phyloP scores from a whole-genome alignment of 2,888 invertebrate genomes.

The Danaus chrysippus region DNA sequence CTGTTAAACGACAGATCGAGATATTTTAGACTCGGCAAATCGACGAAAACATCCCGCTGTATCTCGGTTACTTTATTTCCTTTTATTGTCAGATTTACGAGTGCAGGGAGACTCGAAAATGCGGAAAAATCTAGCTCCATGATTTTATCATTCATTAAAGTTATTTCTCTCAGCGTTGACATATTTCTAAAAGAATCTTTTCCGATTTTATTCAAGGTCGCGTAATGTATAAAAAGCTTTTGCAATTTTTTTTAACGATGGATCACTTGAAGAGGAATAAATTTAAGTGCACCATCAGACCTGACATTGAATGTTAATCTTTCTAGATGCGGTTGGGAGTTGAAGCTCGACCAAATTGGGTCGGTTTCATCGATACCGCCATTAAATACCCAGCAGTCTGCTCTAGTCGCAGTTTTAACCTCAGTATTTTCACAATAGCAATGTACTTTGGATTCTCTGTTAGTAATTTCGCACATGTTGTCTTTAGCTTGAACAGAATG shows the following conservation, averaged over 20 bases:
- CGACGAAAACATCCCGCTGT: slow-evolving; percentile 86
- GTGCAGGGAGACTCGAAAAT: slow-evolving; percentile 85
- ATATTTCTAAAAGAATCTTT: slow-evolving; percentile 87
- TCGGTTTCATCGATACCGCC: slow-evolving; percentile 83
- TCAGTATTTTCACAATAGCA: slow-evolving; percentile 83
- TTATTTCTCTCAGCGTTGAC: slow-evolving; percentile 83
- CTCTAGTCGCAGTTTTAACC: slow-evolving; percentile 80
- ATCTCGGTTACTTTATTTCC: slow-evolving; percentile 88
- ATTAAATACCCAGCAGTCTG: slow-evolving; percentile 89
- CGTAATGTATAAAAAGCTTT: slow-evolving; percentile 85
- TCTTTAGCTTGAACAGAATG: slow-evolving; percentile 62
- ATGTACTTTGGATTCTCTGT: slow-evolving; percentile 78
- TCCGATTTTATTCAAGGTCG: slow-evolving; percentile 83
- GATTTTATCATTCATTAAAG: slow-evolving; percentile 85
- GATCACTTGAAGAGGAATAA: slow-evolving; percentile 84
- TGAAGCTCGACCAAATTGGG: slow-evolving; percentile 85
- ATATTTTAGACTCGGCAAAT: slow-evolving; percentile 84
- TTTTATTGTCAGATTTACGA: slow-evolving; percentile 85
- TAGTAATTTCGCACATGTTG: slow-evolving; percentile 80
- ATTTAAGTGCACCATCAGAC: slow-evolving; percentile 83
- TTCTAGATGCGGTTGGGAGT: slow-evolving; percentile 83
- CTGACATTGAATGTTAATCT: slow-evolving; percentile 85
- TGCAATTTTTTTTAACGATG: slow-evolving; percentile 82
- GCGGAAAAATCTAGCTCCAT: slow-evolving; percentile 83
- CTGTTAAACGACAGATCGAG: slow-evolving; percentile 92